A percentile compares a stretch with the other conserved stretches of the same genome.
These are phyloP conservation scores for Cotesia congregata DNA, from an alignment of 2,888 invertebrate species.

Conservation along the genomic window DNA sequence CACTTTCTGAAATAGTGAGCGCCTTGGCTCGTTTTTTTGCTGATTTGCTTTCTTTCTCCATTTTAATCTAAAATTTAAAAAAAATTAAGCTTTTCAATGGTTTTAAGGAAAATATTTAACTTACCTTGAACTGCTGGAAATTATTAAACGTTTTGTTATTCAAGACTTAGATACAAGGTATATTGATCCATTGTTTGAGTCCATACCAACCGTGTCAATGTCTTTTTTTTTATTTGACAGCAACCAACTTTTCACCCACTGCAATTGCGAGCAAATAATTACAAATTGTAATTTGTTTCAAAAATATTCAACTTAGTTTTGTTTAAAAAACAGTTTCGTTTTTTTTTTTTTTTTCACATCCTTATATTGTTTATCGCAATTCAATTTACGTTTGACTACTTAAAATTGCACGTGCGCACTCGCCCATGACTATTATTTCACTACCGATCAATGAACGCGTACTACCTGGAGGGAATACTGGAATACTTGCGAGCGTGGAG, in stretches of 20 bases:
- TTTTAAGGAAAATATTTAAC: no score
- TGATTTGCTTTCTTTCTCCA: constrained; percentile 8
- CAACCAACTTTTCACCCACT: no score
- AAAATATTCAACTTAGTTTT: no score
- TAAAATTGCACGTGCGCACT: constrained; percentile 17
- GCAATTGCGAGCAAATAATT: no score
- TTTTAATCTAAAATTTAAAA: not conserved
- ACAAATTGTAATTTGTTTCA: no score
- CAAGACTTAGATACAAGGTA: constrained; percentile 1
- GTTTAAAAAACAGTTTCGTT: no score
- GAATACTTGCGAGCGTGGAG: not conserved
- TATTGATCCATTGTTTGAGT: constrained; percentile 41
- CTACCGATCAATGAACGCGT: not conserved
- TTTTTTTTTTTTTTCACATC: not conserved
- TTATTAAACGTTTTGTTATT: not conserved
- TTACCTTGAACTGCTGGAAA: not conserved
- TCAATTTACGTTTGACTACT: not conserved
- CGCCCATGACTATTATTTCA: not conserved
- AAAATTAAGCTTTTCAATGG: no score
- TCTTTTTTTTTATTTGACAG: not conserved
- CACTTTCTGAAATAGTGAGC: constrained; percentile 49
- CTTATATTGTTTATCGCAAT: not conserved
- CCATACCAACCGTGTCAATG: constrained; percentile 20
- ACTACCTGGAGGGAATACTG: not conserved
- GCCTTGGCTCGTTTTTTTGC: constrained; percentile 49